A percentile compares a stretch with the other conserved stretches of the same genome.
These are phyloP conservation scores for Heteractis magnifica DNA, from an alignment of 92 coral and sea anemone genomes.

Conservation along the genomic window DNA sequence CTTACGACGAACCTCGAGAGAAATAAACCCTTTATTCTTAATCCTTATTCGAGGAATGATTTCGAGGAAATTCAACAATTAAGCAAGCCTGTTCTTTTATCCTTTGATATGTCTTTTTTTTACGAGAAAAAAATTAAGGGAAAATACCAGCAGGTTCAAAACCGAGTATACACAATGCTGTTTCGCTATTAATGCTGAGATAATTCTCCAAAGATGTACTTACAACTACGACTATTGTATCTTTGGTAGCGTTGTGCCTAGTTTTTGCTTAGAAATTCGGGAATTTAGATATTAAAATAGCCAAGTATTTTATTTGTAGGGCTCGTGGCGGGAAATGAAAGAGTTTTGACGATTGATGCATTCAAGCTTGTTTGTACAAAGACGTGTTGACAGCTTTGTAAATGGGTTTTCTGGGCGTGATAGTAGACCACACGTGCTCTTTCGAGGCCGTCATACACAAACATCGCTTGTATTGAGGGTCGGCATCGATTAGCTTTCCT, in stretches of 20 bases:
- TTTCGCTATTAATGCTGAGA: slow-evolving; percentile 12
- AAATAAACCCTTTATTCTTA: not conserved
- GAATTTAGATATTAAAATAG: slow-evolving; percentile 29
- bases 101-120: not conserved
- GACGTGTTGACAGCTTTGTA: slow-evolving; percentile 80
- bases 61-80: not conserved
- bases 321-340: slow-evolving; percentile 47
- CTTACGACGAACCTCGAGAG: slow-evolving; percentile 1
- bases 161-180: slow-evolving; percentile 7
- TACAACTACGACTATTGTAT: not conserved
- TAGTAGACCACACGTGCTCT: slow-evolving; percentile 45
- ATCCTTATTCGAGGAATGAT: not conserved
- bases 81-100: not conserved
- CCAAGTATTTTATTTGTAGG: slow-evolving; percentile 13
- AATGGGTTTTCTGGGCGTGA: slow-evolving; percentile 78
- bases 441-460: slow-evolving; percentile 5
- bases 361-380: slow-evolving; percentile 64
- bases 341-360: slow-evolving; percentile 69
- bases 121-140: not conserved
- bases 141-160: not conserved
- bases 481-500: slow-evolving; percentile 22
- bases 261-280: slow-evolving; percentile 28
- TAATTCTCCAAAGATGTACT: not conserved
- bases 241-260: not conserved
- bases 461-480: not conserved